Evolutionary conservation across 2,113 vertebrate genomes (phyloP), one percentile per base, ranked within the genome.

Genomic region (Scolopax mira): DNA sequence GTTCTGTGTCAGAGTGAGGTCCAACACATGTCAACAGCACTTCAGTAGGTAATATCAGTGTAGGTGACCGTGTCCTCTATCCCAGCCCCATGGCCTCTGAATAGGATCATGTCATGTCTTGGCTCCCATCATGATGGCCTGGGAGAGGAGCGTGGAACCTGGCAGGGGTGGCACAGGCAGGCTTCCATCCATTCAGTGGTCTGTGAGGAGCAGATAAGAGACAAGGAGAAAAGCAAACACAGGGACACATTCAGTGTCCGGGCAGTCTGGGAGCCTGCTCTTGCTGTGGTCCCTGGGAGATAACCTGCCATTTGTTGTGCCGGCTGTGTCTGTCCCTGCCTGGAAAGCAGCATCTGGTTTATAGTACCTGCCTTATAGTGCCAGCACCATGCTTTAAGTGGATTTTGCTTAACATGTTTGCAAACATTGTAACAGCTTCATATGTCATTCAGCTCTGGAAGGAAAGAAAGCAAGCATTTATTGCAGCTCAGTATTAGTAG

Each of bases 81-180:
- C 13, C 57, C 7, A 6, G 12, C 6, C 18, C 46, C 5, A 1
- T 9, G 24, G 10, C 18, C 18, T 42, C 22, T 33, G 46, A 21
- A 23, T 18, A 58, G 28, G 10, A 52, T 30, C 0, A 0, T 1
- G 2, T 18, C 48, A 18, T 8, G 5, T 25, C 60, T 73, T 51
- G 33, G 48, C 13, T 33, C 65, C 27, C 30, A 31, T 10, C 4
- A 1, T 0, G 1, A 39, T 49, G n/a, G 10, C 16, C 2, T 16
- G n/a, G 10, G 33, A n/a, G 13, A 58, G 54, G 19, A 39, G 54
- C 2, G 24, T 35, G 42, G 49, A 31, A 54, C 41, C 6, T 61
- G 58, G 22, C 30, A 54, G n/a, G 13, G 66, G 16, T 67, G 37
- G 18, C 65, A 37, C 2, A 2, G 35, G 35, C 44, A 72, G 30